Evolutionary conservation across 2,113 vertebrate species (phyloP).

Genomic region (Myotis brandtii): DNA sequence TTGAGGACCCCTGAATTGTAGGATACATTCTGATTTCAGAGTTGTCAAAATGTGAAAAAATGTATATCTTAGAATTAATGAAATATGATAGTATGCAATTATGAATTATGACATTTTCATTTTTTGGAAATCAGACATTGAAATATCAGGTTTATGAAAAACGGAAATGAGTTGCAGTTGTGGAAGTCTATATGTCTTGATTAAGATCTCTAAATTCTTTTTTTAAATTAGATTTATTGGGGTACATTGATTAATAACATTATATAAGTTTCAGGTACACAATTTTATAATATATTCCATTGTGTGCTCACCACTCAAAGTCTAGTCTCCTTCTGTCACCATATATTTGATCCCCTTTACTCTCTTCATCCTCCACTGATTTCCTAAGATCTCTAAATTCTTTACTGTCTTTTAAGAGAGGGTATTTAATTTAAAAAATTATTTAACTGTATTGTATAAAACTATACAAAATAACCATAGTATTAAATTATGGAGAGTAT

Average conservation of each 20-base stretch:
- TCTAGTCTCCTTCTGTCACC: neutral
- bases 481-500: neutral
- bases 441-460: slow-evolving; percentile 1
- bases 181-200: neutral
- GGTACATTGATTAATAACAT: neutral
- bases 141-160: slow-evolving; percentile 36
- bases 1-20: neutral
- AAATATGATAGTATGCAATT: slow-evolving; percentile 4
- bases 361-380: neutral
- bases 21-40: slow-evolving; percentile 6
- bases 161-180: neutral
- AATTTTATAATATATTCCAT: neutral
- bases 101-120: neutral
- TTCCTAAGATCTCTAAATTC: neutral
- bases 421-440: neutral
- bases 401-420: slow-evolving; percentile 12
- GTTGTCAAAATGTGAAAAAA: slow-evolving; percentile 41
- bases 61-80: slow-evolving; percentile 42
- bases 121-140: slow-evolving; percentile 41
- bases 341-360: neutral
- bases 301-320: neutral
- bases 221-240: neutral
- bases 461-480: neutral
- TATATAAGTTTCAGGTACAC: neutral
- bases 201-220: slow-evolving; percentile 18